A percentile compares a stretch with the other conserved stretches of the same genome.
Evolutionary conservation across 2,888 invertebrate genomes (phyloP).

Genomic region (Ctena decussata): DNA sequence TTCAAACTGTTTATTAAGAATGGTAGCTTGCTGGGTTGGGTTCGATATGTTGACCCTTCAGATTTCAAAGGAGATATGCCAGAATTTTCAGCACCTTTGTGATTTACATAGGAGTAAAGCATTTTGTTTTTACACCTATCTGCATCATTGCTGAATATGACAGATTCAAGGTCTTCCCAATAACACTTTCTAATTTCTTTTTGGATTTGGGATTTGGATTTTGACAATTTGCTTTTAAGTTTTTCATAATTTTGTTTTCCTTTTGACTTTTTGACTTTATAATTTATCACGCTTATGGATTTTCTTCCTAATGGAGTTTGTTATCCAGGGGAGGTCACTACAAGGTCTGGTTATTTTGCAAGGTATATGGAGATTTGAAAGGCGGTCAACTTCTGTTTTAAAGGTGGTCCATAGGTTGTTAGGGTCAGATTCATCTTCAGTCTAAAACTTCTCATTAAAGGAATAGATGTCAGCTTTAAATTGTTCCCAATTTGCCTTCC

Average conservation of each 20-base stretch:
- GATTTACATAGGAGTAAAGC: constrained; percentile 26
- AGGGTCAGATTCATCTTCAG: neutral
- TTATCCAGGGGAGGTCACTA: constrained; percentile 19
- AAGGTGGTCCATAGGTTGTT: constrained; percentile 8
- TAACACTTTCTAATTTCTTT: constrained; percentile 21
- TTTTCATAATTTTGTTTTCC: neutral
- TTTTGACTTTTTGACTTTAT: neutral
- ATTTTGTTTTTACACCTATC: constrained; percentile 8
- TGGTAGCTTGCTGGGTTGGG: constrained; percentile 7
- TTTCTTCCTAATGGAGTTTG: too few species aligned
- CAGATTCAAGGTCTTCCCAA: constrained; percentile 24
- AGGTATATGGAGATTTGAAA: neutral
- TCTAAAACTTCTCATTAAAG: neutral
- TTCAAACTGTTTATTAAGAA: constrained; percentile 27
- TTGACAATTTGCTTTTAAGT: neutral
- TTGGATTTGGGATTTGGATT: neutral
- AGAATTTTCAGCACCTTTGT: constrained; percentile 5
- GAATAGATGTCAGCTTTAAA: neutral
- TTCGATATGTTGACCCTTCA: constrained; percentile 5
- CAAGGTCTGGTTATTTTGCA: neutral
- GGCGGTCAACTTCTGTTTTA: neutral
- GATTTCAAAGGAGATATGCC: constrained; percentile 10
- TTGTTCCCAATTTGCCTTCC: neutral
- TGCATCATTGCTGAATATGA: constrained; percentile 15
- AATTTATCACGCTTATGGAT: constrained; percentile 23